Conservation (phyloP, 2,797 vertebrate species). For the Dicrostonyx torquatus region DNA sequence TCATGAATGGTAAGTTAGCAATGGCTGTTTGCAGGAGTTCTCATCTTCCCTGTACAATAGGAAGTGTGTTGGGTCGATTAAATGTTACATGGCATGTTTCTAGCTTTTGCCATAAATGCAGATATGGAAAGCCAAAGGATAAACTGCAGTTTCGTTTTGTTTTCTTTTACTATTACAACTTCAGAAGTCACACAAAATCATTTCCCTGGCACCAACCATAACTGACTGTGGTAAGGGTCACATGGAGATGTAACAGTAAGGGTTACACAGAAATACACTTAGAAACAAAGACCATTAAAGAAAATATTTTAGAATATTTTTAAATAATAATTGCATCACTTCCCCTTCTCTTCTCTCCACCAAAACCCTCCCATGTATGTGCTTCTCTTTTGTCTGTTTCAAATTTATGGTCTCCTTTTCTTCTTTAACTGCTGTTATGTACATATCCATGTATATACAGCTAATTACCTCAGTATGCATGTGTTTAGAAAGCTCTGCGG, state of each 20-base stretch:
- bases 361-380: background rate
- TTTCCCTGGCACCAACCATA: background rate
- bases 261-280: background rate
- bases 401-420: background rate
- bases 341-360: background rate
- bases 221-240: too few species aligned
- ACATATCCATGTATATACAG: too few species aligned
- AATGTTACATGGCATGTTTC: background rate
- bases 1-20: background rate
- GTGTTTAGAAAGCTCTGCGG: background rate
- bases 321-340: background rate
- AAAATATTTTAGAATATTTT: background rate
- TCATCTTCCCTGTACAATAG: background rate
- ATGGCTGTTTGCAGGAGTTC: too few species aligned
- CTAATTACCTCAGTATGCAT: background rate
- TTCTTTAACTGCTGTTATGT: background rate
- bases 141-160: background rate
- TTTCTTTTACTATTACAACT: background rate
- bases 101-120: background rate
- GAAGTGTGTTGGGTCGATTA: background rate
- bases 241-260: background rate
- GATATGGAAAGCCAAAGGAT: background rate
- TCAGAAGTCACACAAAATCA: background rate
- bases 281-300: background rate
- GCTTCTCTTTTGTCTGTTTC: background rate